A percentile compares a stretch with the other conserved stretches of the same genome.
phyloP scores from a whole-genome alignment of 2,113 vertebrate genomes.

The Cyanoramphus novaezelandiae region DNA sequence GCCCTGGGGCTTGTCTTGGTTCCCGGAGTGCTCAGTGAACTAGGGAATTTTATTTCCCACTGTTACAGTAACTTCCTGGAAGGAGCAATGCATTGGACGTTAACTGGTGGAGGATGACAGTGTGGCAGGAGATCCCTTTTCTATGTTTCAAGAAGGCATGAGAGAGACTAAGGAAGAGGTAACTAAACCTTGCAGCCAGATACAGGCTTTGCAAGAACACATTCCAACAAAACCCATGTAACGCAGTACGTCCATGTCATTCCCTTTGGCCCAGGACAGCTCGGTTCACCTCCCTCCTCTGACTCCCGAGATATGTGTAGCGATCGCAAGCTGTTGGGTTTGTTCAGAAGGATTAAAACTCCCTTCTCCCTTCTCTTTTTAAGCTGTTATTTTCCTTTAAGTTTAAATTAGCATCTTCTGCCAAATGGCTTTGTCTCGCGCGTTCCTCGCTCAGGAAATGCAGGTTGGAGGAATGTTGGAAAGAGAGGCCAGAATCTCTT shows the following conservation, averaged over 20 bases:
- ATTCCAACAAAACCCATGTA: neutral
- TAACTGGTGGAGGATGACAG: neutral
- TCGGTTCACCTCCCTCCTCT: neutral
- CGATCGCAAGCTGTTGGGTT: neutral
- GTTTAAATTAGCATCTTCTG: conserved; percentile 52
- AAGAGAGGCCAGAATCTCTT: neutral
- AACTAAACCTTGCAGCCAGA: neutral
- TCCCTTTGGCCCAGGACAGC: neutral
- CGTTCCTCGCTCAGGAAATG: conserved; percentile 19
- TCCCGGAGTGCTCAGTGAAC: neutral
- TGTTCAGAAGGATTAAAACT: conserved; percentile 5
- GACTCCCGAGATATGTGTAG: neutral
- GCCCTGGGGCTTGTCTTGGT: neutral
- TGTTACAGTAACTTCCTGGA: neutral
- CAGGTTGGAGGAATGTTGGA: conserved; percentile 15
- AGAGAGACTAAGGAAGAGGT: neutral
- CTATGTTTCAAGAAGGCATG: neutral
- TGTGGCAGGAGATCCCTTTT: neutral
- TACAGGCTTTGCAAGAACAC: neutral
- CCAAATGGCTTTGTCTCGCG: conserved; percentile 48
- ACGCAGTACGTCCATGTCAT: neutral
- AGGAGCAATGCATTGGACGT: neutral
- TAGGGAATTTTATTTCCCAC: neutral
- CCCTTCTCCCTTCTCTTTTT: conserved; percentile 1
- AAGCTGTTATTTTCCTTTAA: conserved; percentile 53